These are phyloP conservation scores for Mugil cephalus DNA, from an alignment of 2,113 vertebrate species.

Conservation along the genomic window DNA sequence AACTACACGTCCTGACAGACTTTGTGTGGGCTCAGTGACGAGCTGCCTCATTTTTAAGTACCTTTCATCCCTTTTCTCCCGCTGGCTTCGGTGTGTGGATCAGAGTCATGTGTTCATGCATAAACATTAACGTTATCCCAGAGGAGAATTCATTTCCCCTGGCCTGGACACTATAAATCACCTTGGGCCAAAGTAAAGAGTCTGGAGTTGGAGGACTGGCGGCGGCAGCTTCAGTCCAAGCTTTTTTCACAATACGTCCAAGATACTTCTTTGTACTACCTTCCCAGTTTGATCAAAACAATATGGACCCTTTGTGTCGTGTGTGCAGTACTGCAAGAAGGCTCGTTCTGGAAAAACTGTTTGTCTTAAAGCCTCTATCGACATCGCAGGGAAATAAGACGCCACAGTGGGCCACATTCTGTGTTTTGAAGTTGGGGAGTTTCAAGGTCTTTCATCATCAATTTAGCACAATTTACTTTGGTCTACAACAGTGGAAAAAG, in stretches of 20 bases:
- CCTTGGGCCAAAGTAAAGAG: conserved; percentile 76
- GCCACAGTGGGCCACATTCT: conserved; percentile 37
- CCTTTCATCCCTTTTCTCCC: conserved; percentile 56
- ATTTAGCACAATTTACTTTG: conserved; percentile 75
- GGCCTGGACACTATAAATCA: conserved; percentile 65
- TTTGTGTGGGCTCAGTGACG: conserved; percentile 55
- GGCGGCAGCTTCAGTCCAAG: conserved; percentile 34
- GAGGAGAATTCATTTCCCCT: conserved; percentile 54
- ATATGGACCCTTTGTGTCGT: conserved; percentile 21
- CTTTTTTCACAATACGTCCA: conserved; percentile 24
- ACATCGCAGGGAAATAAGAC: conserved; percentile 31
- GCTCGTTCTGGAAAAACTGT: conserved; percentile 28
- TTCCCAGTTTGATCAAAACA: conserved; percentile 20
- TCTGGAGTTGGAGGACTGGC: conserved; percentile 54
- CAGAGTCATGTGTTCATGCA: conserved; percentile 65
- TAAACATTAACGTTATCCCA: conserved; percentile 64
- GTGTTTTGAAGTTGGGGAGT: conserved; percentile 57
- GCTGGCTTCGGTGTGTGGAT: conserved; percentile 39
- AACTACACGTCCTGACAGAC: conserved; percentile 29
- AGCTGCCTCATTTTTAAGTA: conserved; percentile 46
- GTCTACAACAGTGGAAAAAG: conserved; percentile 68
- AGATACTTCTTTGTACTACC: conserved; percentile 5
- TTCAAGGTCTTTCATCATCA: conserved; percentile 79
- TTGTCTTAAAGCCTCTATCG: conserved; percentile 39
- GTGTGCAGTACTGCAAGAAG: neutral